Percentiles rank a stretch among this genome's conserved stretches.
Evolutionary conservation across 1,140 invertebrate species (phyloP).

Genomic region (Ladona fulva): DNA sequence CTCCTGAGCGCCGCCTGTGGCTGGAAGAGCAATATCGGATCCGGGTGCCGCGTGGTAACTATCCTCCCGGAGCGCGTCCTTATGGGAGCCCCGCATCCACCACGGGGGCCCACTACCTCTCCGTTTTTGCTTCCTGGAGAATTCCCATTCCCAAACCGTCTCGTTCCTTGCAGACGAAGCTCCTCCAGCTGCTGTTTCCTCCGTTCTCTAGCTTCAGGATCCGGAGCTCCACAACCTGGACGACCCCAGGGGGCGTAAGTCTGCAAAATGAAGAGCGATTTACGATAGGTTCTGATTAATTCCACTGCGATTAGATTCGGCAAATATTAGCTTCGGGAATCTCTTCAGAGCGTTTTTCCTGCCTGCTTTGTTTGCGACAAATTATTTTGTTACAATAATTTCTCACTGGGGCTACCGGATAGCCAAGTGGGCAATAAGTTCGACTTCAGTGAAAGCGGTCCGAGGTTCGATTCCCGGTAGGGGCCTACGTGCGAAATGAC

Average conservation of each 20-base stretch:
- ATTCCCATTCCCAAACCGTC: neutral
- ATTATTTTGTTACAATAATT: too few species aligned
- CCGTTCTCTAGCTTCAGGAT: neutral
- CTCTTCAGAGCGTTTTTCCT: too few species aligned
- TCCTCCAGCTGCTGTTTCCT: neutral
- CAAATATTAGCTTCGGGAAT: too few species aligned
- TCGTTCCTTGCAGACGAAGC: neutral
- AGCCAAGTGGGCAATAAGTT: too few species aligned
- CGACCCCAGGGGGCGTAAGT: neutral
- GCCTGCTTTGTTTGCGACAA: too few species aligned
- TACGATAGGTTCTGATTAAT: too few species aligned
- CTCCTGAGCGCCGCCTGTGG: neutral
- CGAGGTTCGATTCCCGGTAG: too few species aligned
- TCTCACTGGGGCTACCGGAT: too few species aligned
- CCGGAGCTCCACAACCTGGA: neutral
- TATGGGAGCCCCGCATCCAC: neutral
- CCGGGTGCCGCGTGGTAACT: neutral
- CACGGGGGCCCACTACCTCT: neutral
- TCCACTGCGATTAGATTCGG: too few species aligned
- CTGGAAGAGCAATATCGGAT: neutral
- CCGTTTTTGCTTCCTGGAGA: neutral
- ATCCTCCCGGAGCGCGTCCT: neutral
- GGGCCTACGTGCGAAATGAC: too few species aligned
- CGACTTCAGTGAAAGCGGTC: too few species aligned
- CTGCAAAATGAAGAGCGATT: neutral